Conservation (phyloP, 53 echinoderm and acorn worm species). For the Mesocentrotus franciscanus region DNA sequence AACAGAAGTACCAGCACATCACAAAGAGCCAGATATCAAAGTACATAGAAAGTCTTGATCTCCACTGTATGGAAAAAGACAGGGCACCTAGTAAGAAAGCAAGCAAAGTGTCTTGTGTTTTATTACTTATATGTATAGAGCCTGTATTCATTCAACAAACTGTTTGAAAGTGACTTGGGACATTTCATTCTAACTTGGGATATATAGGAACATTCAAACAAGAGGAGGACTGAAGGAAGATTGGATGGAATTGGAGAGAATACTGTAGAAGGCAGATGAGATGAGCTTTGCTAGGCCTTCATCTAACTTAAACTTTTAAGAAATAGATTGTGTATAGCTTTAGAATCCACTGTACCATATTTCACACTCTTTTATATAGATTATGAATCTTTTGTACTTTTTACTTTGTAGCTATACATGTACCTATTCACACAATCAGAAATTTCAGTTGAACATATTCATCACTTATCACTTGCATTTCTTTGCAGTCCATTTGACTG, state of each 20-base stretch:
- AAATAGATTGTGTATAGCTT: not conserved
- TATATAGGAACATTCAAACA: not conserved
- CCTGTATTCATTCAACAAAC: not conserved
- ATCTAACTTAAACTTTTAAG: not conserved
- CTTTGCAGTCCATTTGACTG: not conserved
- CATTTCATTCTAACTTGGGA: not conserved
- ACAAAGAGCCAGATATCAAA: no score
- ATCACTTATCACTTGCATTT: no score
- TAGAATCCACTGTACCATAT: not conserved
- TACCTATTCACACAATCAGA: not conserved
- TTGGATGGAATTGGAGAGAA: not conserved
- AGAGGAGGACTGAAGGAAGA: not conserved
- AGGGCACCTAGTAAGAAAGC: no score
- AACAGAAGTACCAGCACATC: no score
- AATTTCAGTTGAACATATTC: not conserved
- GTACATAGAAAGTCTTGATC: no score
- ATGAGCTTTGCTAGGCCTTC: not conserved
- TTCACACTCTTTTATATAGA: not conserved
- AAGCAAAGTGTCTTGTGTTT: not conserved
- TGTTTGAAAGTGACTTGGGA: not conserved
- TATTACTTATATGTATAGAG: not conserved
- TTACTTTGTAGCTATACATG: not conserved
- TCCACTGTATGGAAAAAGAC: no score
- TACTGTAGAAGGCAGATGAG: not conserved
- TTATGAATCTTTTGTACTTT: conserved; percentile 4